phyloP scores from a whole-genome alignment of 2,888 invertebrate genomes.

The Harmothoe impar region DNA sequence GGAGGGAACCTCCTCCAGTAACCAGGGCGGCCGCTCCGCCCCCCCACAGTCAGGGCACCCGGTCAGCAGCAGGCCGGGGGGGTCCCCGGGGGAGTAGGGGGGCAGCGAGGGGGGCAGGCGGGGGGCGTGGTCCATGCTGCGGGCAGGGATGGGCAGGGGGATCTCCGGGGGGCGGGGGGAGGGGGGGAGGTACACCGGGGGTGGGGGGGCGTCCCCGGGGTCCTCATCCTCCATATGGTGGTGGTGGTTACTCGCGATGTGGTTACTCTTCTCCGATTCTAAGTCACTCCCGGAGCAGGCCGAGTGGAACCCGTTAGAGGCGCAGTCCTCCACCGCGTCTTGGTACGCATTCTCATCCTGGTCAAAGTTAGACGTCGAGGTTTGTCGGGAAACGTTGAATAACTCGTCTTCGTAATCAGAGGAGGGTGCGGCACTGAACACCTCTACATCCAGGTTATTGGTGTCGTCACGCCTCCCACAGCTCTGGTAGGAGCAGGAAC shows the following conservation, averaged over 20 bases:
- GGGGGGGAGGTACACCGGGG: too few relatives aligned
- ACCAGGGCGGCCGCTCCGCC: neutral
- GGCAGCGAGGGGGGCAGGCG: constrained; percentile 33
- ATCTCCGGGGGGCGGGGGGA: constrained; percentile 31
- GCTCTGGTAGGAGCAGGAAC: neutral
- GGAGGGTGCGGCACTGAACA: neutral
- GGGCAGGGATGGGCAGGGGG: constrained; percentile 34
- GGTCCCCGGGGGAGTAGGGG: neutral
- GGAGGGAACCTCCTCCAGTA: neutral
- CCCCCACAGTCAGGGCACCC: constrained; percentile 34
- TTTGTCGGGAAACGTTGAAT: constrained; percentile 67
- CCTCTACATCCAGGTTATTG: constrained; percentile 63
- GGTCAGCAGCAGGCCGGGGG: neutral
- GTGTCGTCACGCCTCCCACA: neutral
- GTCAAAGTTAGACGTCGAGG: constrained; percentile 76
- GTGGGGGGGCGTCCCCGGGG: neutral
- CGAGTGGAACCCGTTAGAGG: constrained; percentile 53
- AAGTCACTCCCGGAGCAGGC: constrained; percentile 52
- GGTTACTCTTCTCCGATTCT: constrained; percentile 55
- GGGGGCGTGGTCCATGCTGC: neutral
- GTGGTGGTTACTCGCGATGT: neutral
- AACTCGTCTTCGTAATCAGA: constrained; percentile 64
- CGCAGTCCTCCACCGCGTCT: constrained; percentile 68
- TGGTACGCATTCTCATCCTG: constrained; percentile 77
- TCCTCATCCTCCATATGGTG: neutral